Conservation (phyloP, 2,888 invertebrate genomes). For the Xylota sylvarum region DNA sequence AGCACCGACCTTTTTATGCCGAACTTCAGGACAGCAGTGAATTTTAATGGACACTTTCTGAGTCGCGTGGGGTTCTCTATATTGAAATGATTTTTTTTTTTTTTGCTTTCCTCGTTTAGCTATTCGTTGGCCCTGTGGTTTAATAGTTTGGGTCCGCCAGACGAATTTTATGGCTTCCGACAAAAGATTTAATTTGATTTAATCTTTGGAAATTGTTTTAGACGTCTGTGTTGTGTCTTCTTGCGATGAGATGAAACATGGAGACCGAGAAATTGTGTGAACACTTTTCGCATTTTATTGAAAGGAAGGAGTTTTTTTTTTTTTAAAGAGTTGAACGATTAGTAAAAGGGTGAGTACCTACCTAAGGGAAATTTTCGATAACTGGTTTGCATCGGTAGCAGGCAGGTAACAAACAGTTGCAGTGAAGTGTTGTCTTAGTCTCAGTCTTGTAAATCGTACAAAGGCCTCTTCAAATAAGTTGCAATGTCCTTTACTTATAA, state of each 20-base stretch:
- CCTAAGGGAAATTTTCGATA: no score
- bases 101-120: background rate
- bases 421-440: no score
- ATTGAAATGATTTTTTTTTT: conserved; percentile 68
- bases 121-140: conserved; percentile 78
- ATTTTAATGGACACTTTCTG: conserved; percentile 76
- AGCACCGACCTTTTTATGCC: conserved; percentile 70
- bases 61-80: conserved; percentile 69
- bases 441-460: no score
- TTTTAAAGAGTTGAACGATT: background rate
- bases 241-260: conserved; percentile 18
- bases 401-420: no score
- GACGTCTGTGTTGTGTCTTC: conserved; percentile 69
- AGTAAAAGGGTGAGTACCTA: no score
- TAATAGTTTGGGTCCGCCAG: conserved; percentile 81
- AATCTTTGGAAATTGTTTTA: conserved; percentile 76
- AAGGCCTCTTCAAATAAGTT: no score
- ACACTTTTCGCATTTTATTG: background rate
- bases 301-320: background rate
- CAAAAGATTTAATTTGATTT: conserved; percentile 84
- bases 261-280: background rate
- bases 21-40: conserved; percentile 68
- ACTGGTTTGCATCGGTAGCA: no score
- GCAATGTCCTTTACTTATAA: no score
- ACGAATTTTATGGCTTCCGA: conserved; percentile 83